phyloP scores from a whole-genome alignment of 2,888 invertebrate species.

The Brachyptera putata region DNA sequence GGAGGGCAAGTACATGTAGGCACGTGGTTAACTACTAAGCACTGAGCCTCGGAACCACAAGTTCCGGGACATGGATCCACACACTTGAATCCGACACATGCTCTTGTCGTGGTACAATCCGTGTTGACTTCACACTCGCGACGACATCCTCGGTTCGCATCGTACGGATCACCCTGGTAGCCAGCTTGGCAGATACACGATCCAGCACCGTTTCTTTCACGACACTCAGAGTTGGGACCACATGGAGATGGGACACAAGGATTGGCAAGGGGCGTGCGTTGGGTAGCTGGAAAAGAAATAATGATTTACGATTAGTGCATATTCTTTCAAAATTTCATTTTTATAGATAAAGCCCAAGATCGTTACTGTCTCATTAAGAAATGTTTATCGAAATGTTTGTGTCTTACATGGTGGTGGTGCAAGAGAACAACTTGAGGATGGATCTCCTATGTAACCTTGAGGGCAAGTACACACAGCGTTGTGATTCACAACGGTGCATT shows the following conservation, averaged over 20 bases:
- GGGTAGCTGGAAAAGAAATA: constrained; percentile 55
- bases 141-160: constrained; percentile 53
- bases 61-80: constrained; percentile 79
- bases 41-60: constrained; percentile 76
- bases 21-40: constrained; percentile 72
- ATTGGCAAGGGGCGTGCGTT: constrained; percentile 60
- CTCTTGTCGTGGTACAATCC: constrained; percentile 66
- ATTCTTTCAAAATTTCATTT: too few species aligned
- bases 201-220: constrained; percentile 77
- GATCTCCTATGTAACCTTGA: constrained; percentile 78
- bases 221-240: constrained; percentile 78
- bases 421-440: constrained; percentile 54
- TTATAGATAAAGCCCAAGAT: constrained; percentile 30
- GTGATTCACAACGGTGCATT: constrained; percentile 82
- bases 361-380: background rate
- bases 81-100: constrained; percentile 80
- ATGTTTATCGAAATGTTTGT: constrained; percentile 38
- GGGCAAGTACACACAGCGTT: constrained; percentile 75
- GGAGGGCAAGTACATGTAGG: constrained; percentile 71
- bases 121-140: constrained; percentile 75
- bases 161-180: constrained; percentile 79
- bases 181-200: constrained; percentile 77
- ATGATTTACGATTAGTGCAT: too few species aligned
- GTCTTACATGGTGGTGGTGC: constrained; percentile 42
- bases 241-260: constrained; percentile 82